Conservation (phyloP, 2,888 invertebrate genomes). For the Piscicola geometra region DNA sequence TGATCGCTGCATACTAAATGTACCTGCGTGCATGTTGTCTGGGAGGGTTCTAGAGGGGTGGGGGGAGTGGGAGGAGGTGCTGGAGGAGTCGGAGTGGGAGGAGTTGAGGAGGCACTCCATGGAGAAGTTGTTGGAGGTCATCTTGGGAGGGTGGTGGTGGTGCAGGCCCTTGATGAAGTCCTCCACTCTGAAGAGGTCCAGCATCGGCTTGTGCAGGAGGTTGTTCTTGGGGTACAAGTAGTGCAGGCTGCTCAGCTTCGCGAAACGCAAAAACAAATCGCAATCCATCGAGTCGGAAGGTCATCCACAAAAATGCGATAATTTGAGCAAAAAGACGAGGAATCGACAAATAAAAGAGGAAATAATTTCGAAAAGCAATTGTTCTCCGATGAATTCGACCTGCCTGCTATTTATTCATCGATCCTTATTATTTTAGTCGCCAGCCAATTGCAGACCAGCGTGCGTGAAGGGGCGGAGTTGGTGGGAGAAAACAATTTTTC, state of each 20-base stretch:
- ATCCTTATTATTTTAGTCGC: slow-evolving; percentile 31
- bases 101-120: not conserved
- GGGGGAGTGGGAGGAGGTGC: slow-evolving; percentile 1
- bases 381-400: slow-evolving; percentile 28
- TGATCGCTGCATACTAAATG: not conserved
- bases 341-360: not conserved
- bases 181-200: not conserved
- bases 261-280: slow-evolving; percentile 9
- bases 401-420: slow-evolving; percentile 27
- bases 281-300: not conserved
- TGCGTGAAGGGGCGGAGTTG: slow-evolving; percentile 30
- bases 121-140: not conserved
- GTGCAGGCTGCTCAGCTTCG: slow-evolving; percentile 2
- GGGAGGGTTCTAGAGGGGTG: not conserved
- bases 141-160: not conserved
- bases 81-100: not conserved
- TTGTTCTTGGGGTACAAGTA: not conserved
- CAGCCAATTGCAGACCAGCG: slow-evolving; percentile 24
- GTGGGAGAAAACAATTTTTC: slow-evolving; percentile 25
- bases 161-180: not conserved
- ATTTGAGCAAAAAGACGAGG: slow-evolving; percentile 5
- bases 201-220: not conserved
- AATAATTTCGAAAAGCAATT: slow-evolving; percentile 28
- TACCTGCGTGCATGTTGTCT: not conserved
- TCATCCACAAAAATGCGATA: not conserved